Conservation (phyloP, 1,140 invertebrate species). For the Gryllus bimaculatus region DNA sequence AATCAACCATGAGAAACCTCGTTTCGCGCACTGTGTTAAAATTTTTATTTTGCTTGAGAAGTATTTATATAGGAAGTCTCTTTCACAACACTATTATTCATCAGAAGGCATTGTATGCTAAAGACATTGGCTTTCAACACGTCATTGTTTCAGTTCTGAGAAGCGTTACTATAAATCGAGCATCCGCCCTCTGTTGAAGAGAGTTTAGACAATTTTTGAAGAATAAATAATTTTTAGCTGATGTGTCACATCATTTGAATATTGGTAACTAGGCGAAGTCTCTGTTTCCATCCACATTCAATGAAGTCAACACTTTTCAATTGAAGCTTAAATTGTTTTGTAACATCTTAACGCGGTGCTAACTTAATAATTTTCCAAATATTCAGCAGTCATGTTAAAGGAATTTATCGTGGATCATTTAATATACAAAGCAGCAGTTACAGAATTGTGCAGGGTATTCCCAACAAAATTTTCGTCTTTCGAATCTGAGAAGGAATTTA, state of each 20-base stretch:
- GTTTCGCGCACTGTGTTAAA: too few species aligned
- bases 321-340: background rate
- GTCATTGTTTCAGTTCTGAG: background rate
- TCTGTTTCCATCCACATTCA: background rate
- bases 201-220: background rate
- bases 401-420: too few species aligned
- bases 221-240: background rate
- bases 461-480: too few species aligned
- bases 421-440: too few species aligned
- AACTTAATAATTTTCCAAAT: background rate
- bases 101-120: background rate
- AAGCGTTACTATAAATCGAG: background rate
- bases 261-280: background rate
- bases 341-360: background rate
- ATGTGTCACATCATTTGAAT: background rate
- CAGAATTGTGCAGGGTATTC: too few species aligned
- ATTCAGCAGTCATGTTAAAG: too few species aligned
- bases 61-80: too few species aligned
- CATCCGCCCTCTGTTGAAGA: background rate
- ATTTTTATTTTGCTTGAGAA: too few species aligned
- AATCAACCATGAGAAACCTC: too few species aligned
- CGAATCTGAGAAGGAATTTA: too few species aligned
- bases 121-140: background rate
- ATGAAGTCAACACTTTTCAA: background rate
- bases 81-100: background rate